phyloP scores from a whole-genome alignment of 1,140 invertebrate species.

The Paracyclopina nana region DNA sequence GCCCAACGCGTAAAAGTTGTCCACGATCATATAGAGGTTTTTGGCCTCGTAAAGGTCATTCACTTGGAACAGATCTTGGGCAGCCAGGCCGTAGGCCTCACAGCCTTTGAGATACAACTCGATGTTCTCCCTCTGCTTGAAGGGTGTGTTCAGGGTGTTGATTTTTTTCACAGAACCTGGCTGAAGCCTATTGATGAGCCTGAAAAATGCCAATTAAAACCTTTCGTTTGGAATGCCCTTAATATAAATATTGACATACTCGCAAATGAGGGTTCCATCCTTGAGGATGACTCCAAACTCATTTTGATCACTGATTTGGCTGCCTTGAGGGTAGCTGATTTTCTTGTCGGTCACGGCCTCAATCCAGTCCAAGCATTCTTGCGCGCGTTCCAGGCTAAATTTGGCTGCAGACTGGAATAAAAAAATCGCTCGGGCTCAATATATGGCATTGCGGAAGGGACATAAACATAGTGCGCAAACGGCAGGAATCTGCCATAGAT shows the following conservation, averaged over 20 bases:
- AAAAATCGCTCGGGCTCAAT: not conserved
- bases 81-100: conserved; percentile 36
- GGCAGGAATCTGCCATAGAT: not conserved
- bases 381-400: conserved; percentile 31
- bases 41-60: conserved; percentile 43
- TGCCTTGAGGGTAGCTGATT: conserved; percentile 24
- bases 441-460: not conserved
- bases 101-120: conserved; percentile 41
- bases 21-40: conserved; percentile 36
- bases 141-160: conserved; percentile 28
- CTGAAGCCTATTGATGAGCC: conserved; percentile 27
- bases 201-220: conserved; percentile 20
- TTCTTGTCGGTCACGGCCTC: conserved; percentile 27
- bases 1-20: conserved; percentile 26
- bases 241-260: conserved; percentile 25
- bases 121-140: conserved; percentile 41
- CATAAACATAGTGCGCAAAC: conserved; percentile 15
- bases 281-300: conserved; percentile 32
- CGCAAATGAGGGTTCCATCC: conserved; percentile 32
- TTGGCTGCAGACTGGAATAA: conserved; percentile 33
- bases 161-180: conserved; percentile 28
- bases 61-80: conserved; percentile 40
- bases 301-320: conserved; percentile 27
- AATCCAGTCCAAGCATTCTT: conserved; percentile 30
- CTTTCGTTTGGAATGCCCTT: not conserved